Evolutionary conservation across 2,113 vertebrate species (phyloP).

Genomic region (Triplophysa tibetana): DNA sequence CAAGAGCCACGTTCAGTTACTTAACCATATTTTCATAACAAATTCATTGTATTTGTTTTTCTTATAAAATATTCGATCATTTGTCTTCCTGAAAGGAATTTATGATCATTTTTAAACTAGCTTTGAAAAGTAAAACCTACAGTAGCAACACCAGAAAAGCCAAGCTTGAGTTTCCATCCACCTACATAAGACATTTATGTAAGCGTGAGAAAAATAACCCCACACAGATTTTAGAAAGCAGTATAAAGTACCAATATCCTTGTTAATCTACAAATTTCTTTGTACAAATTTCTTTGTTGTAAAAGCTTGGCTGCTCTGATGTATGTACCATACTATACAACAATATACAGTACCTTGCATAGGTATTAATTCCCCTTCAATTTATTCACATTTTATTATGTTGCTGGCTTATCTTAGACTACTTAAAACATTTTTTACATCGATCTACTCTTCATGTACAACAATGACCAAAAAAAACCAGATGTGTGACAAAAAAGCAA

Average conservation of each 20-base stretch:
- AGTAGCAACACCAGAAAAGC: constrained; percentile 44
- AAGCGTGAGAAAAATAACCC: not conserved
- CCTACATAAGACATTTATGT: constrained; percentile 12
- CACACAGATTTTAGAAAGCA: not conserved
- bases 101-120: not conserved
- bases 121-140: not conserved
- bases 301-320: constrained; percentile 49
- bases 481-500: too few relatives aligned
- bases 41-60: too few relatives aligned
- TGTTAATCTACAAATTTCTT: constrained; percentile 3
- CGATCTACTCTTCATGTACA: too few relatives aligned
- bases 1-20: too few relatives aligned
- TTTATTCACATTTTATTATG: too few relatives aligned
- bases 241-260: not conserved
- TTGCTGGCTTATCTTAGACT: too few relatives aligned
- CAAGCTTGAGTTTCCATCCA: constrained; percentile 10
- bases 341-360: not conserved
- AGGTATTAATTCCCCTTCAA: too few relatives aligned
- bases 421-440: too few relatives aligned
- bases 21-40: too few relatives aligned
- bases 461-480: too few relatives aligned
- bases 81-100: not conserved
- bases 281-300: not conserved
- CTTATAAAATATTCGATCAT: not conserved
- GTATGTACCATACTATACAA: constrained; percentile 9